Evolutionary conservation across 2,888 invertebrate genomes (phyloP), one percentile per base, ranked within the genome.

Genomic region (Spialia ferax): DNA sequence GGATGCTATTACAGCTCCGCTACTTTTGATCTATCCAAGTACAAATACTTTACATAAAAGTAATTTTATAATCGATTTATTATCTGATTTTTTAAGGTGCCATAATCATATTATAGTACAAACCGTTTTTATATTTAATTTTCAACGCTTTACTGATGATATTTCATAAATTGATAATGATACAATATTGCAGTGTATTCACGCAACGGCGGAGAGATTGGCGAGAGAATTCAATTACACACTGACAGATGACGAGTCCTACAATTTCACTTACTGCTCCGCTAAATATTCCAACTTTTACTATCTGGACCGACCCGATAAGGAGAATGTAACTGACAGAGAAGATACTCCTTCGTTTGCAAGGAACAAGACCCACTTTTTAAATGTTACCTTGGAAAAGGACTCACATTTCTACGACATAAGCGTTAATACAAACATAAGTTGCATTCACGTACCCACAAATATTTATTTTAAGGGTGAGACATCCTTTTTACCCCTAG

Each of bases 381-480:
- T 94, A 76, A 84, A 89, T 20, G 94, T 97, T 81, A 79, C 91
- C 8, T 83, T 97, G 22, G 96, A 96, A 78, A 94, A 94, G 67
- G 97, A 97, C 82, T 96, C 96, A 0, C 97, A 98, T 85, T 98
- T 98, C 88, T 97, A 97, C 85, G 96, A 97, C 82, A 96, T 97
- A 71, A 95, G 95, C 42, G 96, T 98, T 13, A 97, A 97, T 84
- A 96, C 96, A 11, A 95, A 94, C 67, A 95, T 95, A 76, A 98
- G 98, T 81, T 96, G 98, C 71, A 97, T 99, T 60, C 99, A 99
- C 86, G 97, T 99, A 26, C 99, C 99, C 4, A 98, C 98, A 32
- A 99, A 99, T 92, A 97, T 99, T 68, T 99, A 96, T 91, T 98
- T 98, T 85, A 94, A 95, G 94, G 95, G 97, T 96, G 79, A 11